Percentiles rank a stretch among this genome's conserved stretches.
Evolutionary conservation across 1,140 invertebrate species (phyloP).

Genomic region (Bombus haemorrhoidalis): DNA sequence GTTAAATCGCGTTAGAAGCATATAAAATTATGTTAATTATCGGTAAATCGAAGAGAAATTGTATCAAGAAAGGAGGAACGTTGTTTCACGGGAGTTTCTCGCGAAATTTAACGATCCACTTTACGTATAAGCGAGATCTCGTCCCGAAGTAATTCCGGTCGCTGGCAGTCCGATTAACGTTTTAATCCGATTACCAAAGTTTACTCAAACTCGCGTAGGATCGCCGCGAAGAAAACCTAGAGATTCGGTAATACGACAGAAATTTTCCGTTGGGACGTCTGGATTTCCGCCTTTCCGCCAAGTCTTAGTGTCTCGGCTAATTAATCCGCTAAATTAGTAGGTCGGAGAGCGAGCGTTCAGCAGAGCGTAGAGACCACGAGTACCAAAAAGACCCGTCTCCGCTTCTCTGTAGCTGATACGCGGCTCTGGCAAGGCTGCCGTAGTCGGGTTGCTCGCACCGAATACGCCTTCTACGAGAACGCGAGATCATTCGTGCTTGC

Average conservation of each 20-base stretch:
- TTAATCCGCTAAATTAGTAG: constrained; percentile 53
- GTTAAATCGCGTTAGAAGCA: constrained; percentile 11
- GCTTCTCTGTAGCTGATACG: neutral
- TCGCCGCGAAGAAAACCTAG: constrained; percentile 43
- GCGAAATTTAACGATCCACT: constrained; percentile 48
- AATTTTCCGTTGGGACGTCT: constrained; percentile 49
- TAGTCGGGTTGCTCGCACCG: constrained; percentile 10
- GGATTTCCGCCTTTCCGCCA: constrained; percentile 41
- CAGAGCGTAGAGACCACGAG: constrained; percentile 37
- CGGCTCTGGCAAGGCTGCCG: neutral
- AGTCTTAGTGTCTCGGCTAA: constrained; percentile 50
- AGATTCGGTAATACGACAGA: constrained; percentile 54
- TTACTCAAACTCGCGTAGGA: constrained; percentile 49
- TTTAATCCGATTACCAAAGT: constrained; percentile 57
- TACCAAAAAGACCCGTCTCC: constrained; percentile 35
- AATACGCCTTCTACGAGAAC: constrained; percentile 1
- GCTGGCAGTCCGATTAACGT: constrained; percentile 51
- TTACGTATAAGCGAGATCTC: constrained; percentile 39
- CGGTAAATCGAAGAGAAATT: neutral
- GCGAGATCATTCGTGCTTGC: constrained; percentile 18
- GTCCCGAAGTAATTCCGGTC: constrained; percentile 42
- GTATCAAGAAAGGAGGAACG: neutral
- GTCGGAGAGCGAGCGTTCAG: constrained; percentile 31
- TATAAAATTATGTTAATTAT: constrained; percentile 28
- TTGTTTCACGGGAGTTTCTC: constrained; percentile 12